Percentiles rank a stretch among this genome's conserved stretches.
phyloP scores from a whole-genome alignment of 2,888 invertebrate species.

The Brachyptera putata region DNA sequence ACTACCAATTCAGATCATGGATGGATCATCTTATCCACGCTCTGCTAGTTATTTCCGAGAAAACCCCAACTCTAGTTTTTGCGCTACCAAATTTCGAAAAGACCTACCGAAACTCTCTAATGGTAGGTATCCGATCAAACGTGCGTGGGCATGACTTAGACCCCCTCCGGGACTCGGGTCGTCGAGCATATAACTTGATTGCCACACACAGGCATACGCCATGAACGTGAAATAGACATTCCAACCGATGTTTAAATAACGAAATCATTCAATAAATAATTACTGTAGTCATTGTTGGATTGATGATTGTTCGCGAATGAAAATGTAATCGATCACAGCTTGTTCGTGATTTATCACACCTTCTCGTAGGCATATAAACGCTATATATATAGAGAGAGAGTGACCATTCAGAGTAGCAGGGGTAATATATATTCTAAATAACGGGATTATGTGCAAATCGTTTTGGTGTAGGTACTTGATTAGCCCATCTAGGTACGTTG shows the following conservation, averaged over 20 bases:
- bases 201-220: slow-evolving; percentile 7
- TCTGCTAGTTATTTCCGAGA: slow-evolving; percentile 14
- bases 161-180: background rate
- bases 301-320: slow-evolving; percentile 4
- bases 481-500: slow-evolving; percentile 21
- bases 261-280: too few species aligned
- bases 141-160: slow-evolving; percentile 12
- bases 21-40: slow-evolving; percentile 15
- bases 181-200: slow-evolving; percentile 4
- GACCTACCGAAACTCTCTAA: slow-evolving; percentile 7
- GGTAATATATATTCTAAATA: slow-evolving; percentile 14
- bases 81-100: background rate
- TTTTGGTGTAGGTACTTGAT: slow-evolving; percentile 22
- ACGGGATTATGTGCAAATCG: slow-evolving; percentile 22
- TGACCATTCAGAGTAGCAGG: background rate
- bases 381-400: background rate
- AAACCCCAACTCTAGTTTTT: slow-evolving; percentile 15
- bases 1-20: slow-evolving; percentile 19
- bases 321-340: slow-evolving; percentile 11
- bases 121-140: slow-evolving; percentile 3
- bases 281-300: slow-evolving; percentile 4
- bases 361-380: background rate
- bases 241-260: background rate
- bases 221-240: too few species aligned
- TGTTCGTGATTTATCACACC: slow-evolving; percentile 3